Base-by-base conservation (phyloP, 2,797 vertebrate genomes). In the Tangara arthus region DNA sequence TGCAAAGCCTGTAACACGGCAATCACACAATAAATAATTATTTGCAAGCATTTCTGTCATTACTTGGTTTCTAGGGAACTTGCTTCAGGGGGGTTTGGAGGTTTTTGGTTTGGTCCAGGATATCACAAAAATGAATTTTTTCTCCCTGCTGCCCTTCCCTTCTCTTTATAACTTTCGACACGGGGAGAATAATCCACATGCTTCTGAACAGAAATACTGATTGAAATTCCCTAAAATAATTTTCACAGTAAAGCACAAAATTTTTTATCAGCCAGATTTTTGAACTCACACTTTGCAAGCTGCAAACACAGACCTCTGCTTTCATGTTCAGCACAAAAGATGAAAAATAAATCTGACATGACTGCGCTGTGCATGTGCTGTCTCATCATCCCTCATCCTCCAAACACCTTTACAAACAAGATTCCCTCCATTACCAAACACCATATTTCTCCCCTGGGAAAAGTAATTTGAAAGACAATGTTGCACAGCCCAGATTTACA, bases 391-490 rank as follows among this genome's bases (percentile, higher is more conserved):
- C 76, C 82, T 92, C 63, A 68, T 37, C 39, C 52, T 68, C 64
- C 89, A 39, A 85, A 76, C 89, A 90, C 91, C 89, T 93, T 89
- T 83, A 71, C 89, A 93, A 93, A 95, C 92, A 96, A 60, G 39
- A 81, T 47, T 61, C 50, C 42, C 84, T 52, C 68, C 47, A 22
- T 82, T 85, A 70, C 84, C 65, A 71, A 82, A 75, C 60, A 50
- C 78, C 7, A 2, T 56, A 87, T 82, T 89, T 70, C 90, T 85
- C 87, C 55, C 39, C 39, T 7, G 65, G 79, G 76, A 92, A 86
- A 94, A 71, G 69, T 30, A 75, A 83, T 83, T 50, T 68, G 82
- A 82, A 89, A 95, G 87, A 85, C 75, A 77, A 56, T 6, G 71
- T 41, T 82, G 83, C 78, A 73, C n/a, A 89, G 82, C 30, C 46